These are phyloP conservation scores for Drosophila tanythrix DNA, from an alignment of 2,888 invertebrate species.

Conservation along the genomic window DNA sequence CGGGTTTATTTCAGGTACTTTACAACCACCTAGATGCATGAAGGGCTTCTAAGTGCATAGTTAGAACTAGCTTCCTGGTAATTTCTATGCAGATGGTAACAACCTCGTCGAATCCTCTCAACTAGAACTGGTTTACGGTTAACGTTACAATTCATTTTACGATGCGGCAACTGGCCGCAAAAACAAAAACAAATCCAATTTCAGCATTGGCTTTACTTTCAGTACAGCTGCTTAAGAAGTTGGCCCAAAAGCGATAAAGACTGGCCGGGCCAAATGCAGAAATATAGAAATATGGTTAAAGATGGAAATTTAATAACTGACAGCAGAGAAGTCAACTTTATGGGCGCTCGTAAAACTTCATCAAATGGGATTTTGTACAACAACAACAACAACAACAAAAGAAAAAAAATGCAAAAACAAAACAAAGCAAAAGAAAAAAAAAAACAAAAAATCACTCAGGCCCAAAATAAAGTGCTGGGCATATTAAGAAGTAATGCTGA, in stretches of 20 bases:
- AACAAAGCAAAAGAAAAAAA: constrained; percentile 47
- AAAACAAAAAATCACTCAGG: constrained; percentile 67
- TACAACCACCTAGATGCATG: background rate
- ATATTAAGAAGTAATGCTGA: constrained; percentile 70
- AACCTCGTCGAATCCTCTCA: background rate
- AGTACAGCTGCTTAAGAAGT: constrained; percentile 39
- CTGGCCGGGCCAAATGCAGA: constrained; percentile 7
- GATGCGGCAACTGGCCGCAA: constrained; percentile 32
- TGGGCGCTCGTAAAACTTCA: constrained; percentile 61
- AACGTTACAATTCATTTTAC: constrained; percentile 53
- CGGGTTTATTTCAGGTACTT: background rate
- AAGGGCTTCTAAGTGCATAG: background rate
- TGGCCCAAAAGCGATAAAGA: constrained; percentile 29
- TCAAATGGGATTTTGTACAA: constrained; percentile 31
- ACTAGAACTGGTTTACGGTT: constrained; percentile 11
- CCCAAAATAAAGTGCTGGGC: constrained; percentile 56
- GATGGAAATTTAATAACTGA: constrained; percentile 73
- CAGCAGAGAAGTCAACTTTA: constrained; percentile 58
- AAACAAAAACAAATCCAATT: constrained; percentile 34
- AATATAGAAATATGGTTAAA: constrained; percentile 37
- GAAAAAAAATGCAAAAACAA: constrained; percentile 11
- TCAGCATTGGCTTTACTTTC: constrained; percentile 20
- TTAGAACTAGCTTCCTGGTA: constrained; percentile 1
- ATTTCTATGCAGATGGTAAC: constrained; percentile 2
- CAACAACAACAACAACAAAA: background rate